Percentiles rank a stretch among this genome's conserved stretches.
phyloP scores from a whole-genome alignment of 2,113 vertebrate species.

The Chauna torquata region DNA sequence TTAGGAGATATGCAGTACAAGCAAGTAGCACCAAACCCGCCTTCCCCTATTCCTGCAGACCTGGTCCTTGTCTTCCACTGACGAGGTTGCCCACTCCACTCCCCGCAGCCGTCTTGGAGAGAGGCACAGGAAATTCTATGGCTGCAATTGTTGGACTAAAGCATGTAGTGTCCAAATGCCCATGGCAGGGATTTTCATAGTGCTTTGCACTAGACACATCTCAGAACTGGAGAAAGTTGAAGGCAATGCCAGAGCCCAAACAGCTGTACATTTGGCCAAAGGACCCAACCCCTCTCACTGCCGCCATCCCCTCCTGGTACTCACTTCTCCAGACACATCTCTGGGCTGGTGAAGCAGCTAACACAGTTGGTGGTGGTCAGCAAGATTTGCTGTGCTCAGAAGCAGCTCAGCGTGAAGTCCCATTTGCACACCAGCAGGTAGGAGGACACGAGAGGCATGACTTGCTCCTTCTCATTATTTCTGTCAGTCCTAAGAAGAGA shows the following conservation, averaged over 20 bases:
- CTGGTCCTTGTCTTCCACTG: no score
- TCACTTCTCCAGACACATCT: slow-evolving; percentile 80
- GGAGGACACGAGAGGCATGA: slow-evolving; percentile 75
- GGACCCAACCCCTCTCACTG: background rate
- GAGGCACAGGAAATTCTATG: background rate
- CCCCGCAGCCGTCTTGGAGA: background rate
- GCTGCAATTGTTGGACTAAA: background rate
- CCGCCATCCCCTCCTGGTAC: background rate
- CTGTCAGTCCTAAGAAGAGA: slow-evolving; percentile 77
- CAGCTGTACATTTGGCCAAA: background rate
- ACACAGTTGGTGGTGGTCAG: slow-evolving; percentile 69
- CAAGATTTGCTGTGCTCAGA: slow-evolving; percentile 75
- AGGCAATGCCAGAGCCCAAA: background rate
- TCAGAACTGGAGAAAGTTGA: background rate
- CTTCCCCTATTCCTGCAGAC: background rate
- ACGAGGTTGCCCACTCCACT: background rate
- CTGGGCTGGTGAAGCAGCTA: slow-evolving; percentile 79
- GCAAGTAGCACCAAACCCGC: background rate
- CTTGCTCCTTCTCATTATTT: slow-evolving; percentile 87
- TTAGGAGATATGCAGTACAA: background rate
- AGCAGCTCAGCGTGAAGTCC: slow-evolving; percentile 82
- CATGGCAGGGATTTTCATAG: background rate
- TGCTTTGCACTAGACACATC: background rate
- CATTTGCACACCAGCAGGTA: slow-evolving; percentile 84
- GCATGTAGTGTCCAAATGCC: background rate